Conservation (phyloP, 2,888 invertebrate genomes). For the Galeruca laticollis region DNA sequence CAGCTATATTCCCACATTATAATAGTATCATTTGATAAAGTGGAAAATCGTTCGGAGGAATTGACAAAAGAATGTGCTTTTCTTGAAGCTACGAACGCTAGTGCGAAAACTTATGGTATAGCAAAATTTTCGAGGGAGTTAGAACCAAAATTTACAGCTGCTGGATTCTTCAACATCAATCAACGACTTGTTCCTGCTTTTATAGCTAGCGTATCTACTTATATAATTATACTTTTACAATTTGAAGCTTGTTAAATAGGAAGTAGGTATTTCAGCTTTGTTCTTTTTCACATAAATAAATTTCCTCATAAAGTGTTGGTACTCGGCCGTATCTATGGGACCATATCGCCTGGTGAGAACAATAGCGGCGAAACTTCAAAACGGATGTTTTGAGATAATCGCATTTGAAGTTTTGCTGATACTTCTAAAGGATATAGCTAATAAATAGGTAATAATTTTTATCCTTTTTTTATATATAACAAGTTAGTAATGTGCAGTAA, state of each 20-base stretch:
- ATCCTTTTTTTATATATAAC: too few species aligned
- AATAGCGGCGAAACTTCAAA: too few species aligned
- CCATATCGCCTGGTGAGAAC: too few species aligned
- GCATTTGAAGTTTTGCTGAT: too few species aligned
- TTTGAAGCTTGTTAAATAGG: slow-evolving; percentile 22
- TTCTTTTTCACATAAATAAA: too few species aligned
- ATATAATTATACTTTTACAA: slow-evolving; percentile 40
- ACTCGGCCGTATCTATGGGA: too few species aligned
- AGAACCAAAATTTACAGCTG: slow-evolving; percentile 32
- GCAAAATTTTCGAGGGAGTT: slow-evolving; percentile 29
- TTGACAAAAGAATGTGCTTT: slow-evolving; percentile 29
- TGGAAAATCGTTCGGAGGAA: slow-evolving; percentile 27
- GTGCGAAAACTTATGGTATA: neutral
- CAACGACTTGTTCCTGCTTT: slow-evolving; percentile 34
- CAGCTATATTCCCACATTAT: slow-evolving; percentile 18
- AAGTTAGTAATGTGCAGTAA: too few species aligned
- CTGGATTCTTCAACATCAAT: slow-evolving; percentile 37
- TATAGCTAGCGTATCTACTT: slow-evolving; percentile 33
- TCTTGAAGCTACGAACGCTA: slow-evolving; percentile 22
- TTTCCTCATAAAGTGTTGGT: too few species aligned
- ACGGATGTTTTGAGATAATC: too few species aligned
- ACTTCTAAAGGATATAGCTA: too few species aligned
- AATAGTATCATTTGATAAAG: slow-evolving; percentile 29
- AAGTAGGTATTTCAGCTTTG: too few species aligned
- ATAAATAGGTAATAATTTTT: too few species aligned